Percentiles rank a stretch among this genome's conserved stretches.
These are phyloP conservation scores for Sceloporus tristichus DNA, from an alignment of 2,113 vertebrate genomes.

Conservation along the genomic window DNA sequence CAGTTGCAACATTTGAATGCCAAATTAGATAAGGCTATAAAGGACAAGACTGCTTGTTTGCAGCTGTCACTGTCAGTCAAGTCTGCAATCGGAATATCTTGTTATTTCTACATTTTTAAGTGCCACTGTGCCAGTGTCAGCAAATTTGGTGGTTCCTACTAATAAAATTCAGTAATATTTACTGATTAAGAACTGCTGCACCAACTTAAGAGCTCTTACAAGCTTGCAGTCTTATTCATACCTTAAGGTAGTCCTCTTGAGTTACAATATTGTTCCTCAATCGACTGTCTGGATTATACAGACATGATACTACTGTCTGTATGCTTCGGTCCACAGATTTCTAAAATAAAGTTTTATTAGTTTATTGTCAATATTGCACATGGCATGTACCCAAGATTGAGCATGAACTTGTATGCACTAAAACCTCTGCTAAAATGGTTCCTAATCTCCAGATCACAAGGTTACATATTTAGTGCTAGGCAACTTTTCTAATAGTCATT, in stretches of 20 bases:
- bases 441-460: background rate
- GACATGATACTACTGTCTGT: constrained; percentile 81
- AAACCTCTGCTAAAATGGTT: background rate
- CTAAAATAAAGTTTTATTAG: constrained; percentile 74
- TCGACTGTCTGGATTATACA: constrained; percentile 78
- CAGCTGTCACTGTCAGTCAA: background rate
- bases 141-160: background rate
- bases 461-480: background rate
- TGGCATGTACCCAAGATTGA: background rate
- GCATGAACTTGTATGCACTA: background rate
- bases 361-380: background rate
- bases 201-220: background rate
- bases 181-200: background rate
- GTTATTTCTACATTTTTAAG: background rate
- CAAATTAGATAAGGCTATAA: constrained; percentile 20
- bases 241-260: constrained; percentile 80
- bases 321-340: constrained; percentile 83
- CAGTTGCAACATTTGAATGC: background rate
- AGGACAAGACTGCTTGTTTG: background rate
- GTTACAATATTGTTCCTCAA: constrained; percentile 73
- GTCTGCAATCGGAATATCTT: background rate
- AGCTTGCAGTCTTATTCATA: constrained; percentile 58
- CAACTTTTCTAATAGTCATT: background rate
- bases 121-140: background rate
- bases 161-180: background rate